Percentiles rank a stretch among this genome's conserved stretches.
phyloP scores from a whole-genome alignment of 2,113 vertebrate genomes.

The Neoarius graeffei region DNA sequence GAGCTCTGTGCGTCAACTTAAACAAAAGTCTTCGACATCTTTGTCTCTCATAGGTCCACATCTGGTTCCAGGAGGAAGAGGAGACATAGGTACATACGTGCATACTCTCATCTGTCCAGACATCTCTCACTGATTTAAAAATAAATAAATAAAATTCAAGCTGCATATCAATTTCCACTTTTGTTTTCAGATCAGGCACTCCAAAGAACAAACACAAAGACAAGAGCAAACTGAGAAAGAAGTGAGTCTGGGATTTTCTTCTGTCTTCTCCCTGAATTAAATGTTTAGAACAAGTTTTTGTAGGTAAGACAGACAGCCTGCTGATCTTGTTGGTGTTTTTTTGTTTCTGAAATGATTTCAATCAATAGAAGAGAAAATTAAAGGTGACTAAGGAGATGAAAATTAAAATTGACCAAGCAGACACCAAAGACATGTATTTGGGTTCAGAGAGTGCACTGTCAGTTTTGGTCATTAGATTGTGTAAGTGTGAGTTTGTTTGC shows the following conservation, averaged over 20 bases:
- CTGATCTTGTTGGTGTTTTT: background rate
- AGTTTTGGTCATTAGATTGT: slow-evolving; percentile 3
- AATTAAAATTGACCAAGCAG: background rate
- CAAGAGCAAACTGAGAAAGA: slow-evolving; percentile 92
- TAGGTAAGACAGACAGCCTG: background rate
- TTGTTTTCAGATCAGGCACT: slow-evolving; percentile 82
- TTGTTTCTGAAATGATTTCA: background rate
- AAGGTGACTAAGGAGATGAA: background rate
- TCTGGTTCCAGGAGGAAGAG: slow-evolving; percentile 91
- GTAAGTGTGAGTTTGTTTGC: background rate
- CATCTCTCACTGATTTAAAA: background rate
- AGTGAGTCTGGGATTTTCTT: slow-evolving; percentile 71
- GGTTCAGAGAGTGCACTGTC: background rate
- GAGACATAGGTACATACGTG: slow-evolving; percentile 85
- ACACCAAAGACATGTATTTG: background rate
- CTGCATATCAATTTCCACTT: background rate
- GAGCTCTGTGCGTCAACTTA: background rate
- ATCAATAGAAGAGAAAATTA: background rate
- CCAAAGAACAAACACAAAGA: slow-evolving; percentile 95
- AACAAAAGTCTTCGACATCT: background rate
- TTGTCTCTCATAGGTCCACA: slow-evolving; percentile 77
- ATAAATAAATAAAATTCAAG: background rate
- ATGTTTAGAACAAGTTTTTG: background rate
- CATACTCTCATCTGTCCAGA: background rate
- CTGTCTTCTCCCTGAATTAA: slow-evolving; percentile 27